Evolutionary conservation across 2,797 vertebrate species (phyloP).

Genomic region (Gephyroberyx darwinii): DNA sequence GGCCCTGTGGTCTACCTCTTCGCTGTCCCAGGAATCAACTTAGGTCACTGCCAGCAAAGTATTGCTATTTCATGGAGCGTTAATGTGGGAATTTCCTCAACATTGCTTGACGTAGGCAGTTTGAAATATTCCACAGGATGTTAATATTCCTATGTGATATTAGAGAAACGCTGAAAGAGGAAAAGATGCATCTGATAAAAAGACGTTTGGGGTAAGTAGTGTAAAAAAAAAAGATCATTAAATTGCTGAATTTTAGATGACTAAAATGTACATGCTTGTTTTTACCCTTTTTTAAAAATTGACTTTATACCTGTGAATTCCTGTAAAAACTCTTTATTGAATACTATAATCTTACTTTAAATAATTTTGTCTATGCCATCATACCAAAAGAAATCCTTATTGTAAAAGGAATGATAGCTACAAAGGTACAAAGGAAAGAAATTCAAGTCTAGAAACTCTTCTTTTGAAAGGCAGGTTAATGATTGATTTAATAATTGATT

Average conservation of each 20-base stretch:
- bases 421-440: not conserved
- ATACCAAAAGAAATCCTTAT: not conserved
- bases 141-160: not conserved
- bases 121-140: slow-evolving; percentile 11
- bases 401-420: not conserved
- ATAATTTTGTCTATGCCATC: not conserved
- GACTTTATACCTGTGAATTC: not conserved
- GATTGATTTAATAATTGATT: not conserved
- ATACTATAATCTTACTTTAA: not conserved
- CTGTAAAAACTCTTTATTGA: not conserved
- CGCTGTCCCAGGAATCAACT: not conserved
- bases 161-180: not conserved
- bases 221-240: not conserved
- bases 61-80: not conserved
- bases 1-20: not conserved
- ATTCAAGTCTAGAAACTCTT: not conserved
- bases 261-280: not conserved
- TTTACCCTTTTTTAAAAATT: too few species aligned
- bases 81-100: not conserved
- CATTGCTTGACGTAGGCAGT: not conserved
- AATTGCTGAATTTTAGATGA: not conserved
- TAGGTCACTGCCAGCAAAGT: too few species aligned
- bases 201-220: slow-evolving; percentile 45
- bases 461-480: not conserved
- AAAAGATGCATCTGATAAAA: slow-evolving; percentile 3